These are phyloP conservation scores for Drosophila mojavensis DNA, from an alignment of 1,140 invertebrate genomes.

Conservation along the genomic window DNA sequence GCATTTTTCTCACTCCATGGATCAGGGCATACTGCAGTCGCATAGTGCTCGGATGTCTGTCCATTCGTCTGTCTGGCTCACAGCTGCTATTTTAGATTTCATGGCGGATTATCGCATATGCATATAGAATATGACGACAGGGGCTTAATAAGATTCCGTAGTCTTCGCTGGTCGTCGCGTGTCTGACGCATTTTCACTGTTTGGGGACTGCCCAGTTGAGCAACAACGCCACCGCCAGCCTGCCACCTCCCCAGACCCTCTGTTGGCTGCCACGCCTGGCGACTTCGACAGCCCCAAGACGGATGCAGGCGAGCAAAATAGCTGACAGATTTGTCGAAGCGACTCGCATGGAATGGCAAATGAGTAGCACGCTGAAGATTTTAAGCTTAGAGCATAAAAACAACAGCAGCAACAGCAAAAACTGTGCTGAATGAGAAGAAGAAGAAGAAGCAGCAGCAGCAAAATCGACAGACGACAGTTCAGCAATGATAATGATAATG, in stretches of 20 bases:
- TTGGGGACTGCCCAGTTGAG: conserved; percentile 52
- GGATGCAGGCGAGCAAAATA: conserved; percentile 63
- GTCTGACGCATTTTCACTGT: conserved; percentile 51
- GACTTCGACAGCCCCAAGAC: conserved; percentile 46
- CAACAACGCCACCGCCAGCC: not conserved
- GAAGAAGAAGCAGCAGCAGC: conserved; percentile 4
- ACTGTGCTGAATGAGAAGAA: not conserved
- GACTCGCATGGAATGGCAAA: conserved; percentile 48
- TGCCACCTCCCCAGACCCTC: no score
- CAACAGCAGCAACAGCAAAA: conserved; percentile 3
- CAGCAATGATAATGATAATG: conserved; percentile 67
- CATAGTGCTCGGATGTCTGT: no score
- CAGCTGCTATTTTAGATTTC: conserved; percentile 16
- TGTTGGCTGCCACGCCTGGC: not conserved
- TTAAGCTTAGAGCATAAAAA: conserved; percentile 43
- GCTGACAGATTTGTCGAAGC: conserved; percentile 37
- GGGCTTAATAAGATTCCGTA: conserved; percentile 39
- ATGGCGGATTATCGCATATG: conserved; percentile 10
- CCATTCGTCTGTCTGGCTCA: no score
- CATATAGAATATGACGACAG: conserved; percentile 67
- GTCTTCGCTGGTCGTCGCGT: conserved; percentile 50
- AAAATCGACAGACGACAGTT: conserved; percentile 31
- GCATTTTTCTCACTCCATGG: no score
- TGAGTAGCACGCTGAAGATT: conserved; percentile 33
- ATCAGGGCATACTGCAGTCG: conserved; percentile 8